These are phyloP conservation scores for Cyclargus thomasi DNA, from an alignment of 1,140 invertebrate genomes.

Conservation along the genomic window DNA sequence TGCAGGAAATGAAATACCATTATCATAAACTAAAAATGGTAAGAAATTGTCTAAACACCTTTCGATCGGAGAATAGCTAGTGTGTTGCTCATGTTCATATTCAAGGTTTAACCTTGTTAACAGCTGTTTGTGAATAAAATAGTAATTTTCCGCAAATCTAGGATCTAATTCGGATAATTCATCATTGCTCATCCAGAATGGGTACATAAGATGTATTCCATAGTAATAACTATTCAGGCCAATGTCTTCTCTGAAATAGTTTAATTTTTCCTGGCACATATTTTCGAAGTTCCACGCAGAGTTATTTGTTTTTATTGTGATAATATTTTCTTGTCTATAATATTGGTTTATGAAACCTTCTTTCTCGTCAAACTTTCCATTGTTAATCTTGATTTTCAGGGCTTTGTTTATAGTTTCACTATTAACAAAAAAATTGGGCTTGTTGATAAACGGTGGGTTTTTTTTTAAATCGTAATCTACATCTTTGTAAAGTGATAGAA, in stretches of 20 bases:
- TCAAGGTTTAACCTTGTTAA: conserved; percentile 81
- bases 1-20: conserved; percentile 54
- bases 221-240: conserved; percentile 84
- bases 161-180: conserved; percentile 73
- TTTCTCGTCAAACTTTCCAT: conserved; percentile 38
- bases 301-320: conserved; percentile 72
- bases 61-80: conserved; percentile 23
- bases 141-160: conserved; percentile 79
- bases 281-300: conserved; percentile 73
- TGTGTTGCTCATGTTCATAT: conserved; percentile 63
- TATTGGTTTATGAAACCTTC: conserved; percentile 44
- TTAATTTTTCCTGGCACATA: conserved; percentile 78
- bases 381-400: conserved; percentile 40
- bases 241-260: conserved; percentile 85
- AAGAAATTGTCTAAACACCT: conserved; percentile 45
- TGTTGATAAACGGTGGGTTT: conserved; percentile 48
- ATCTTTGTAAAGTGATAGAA: conserved; percentile 38
- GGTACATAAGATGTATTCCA: conserved; percentile 80
- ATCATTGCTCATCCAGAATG: conserved; percentile 79
- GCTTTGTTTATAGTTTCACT: conserved; percentile 55
- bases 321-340: conserved; percentile 36
- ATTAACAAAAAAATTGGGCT: conserved; percentile 59
- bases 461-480: conserved; percentile 27
- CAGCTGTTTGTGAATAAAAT: conserved; percentile 77
- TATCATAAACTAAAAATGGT: conserved; percentile 55